Evolutionary conservation across 1,140 invertebrate species (phyloP).

Genomic region (Cotesia typhae): DNA sequence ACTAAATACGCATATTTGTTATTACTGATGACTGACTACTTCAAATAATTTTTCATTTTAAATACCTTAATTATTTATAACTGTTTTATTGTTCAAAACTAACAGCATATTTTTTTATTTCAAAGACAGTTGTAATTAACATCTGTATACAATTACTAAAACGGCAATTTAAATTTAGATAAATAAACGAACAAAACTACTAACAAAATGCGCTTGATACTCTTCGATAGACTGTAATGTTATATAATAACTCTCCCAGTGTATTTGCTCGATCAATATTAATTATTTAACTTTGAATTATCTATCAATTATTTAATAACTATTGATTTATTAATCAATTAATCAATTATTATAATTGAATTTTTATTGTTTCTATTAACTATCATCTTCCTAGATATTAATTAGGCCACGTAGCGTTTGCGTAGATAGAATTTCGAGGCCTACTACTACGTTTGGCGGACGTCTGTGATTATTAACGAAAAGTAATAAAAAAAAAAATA

Average conservation of each 20-base stretch:
- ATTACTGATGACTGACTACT: constrained; percentile 10
- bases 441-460: constrained; percentile 52
- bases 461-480: constrained; percentile 49
- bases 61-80: background rate
- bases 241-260: background rate
- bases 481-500: constrained; percentile 29
- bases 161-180: background rate
- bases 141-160: no score
- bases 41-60: background rate
- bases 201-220: constrained; percentile 22
- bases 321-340: constrained; percentile 5
- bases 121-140: no score
- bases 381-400: constrained; percentile 18
- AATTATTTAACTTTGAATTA: background rate
- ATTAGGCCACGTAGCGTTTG: constrained; percentile 40
- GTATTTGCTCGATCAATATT: no score
- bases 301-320: background rate
- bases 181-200: background rate
- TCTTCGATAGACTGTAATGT: background rate
- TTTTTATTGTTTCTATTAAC: constrained; percentile 23
- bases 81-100: background rate
- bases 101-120: constrained; percentile 3
- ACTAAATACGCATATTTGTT: constrained; percentile 3
- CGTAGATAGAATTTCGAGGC: constrained; percentile 44
- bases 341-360: constrained; percentile 9